These are phyloP conservation scores for Halictus ligatus DNA, from an alignment of 2,888 invertebrate genomes.

Conservation along the genomic window DNA sequence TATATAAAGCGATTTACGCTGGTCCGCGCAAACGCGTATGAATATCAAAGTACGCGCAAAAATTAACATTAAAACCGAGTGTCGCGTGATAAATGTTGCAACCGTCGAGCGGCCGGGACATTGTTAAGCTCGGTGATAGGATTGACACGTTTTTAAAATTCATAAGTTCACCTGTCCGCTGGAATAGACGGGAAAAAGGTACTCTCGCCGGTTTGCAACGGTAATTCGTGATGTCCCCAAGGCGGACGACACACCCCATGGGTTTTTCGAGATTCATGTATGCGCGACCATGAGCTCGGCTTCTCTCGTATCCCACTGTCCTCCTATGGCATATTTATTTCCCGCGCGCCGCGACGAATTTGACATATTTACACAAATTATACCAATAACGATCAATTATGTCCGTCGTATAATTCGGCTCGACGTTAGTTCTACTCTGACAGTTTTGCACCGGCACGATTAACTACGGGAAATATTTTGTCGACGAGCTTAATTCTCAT, in stretches of 20 bases:
- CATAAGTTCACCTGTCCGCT: slow-evolving; percentile 27
- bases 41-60: slow-evolving; percentile 31
- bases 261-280: slow-evolving; percentile 29
- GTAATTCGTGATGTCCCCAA: slow-evolving; percentile 38
- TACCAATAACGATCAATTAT: slow-evolving; percentile 14
- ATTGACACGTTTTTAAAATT: slow-evolving; percentile 49
- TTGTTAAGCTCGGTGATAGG: slow-evolving; percentile 34
- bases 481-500: neutral
- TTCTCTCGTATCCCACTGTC: neutral
- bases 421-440: neutral
- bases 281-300: slow-evolving; percentile 2
- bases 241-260: slow-evolving; percentile 2
- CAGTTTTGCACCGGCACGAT: neutral
- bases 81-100: slow-evolving; percentile 20
- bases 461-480: neutral
- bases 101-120: slow-evolving; percentile 2
- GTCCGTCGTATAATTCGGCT: neutral
- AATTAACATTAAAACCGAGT: slow-evolving; percentile 49
- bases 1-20: neutral
- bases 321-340: slow-evolving; percentile 16
- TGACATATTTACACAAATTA: neutral
- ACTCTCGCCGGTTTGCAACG: neutral
- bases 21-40: neutral
- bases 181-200: slow-evolving; percentile 13
- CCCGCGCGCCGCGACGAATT: neutral